Evolutionary conservation across 2,113 vertebrate genomes (phyloP).

Genomic region (Atlantisia rogersi): DNA sequence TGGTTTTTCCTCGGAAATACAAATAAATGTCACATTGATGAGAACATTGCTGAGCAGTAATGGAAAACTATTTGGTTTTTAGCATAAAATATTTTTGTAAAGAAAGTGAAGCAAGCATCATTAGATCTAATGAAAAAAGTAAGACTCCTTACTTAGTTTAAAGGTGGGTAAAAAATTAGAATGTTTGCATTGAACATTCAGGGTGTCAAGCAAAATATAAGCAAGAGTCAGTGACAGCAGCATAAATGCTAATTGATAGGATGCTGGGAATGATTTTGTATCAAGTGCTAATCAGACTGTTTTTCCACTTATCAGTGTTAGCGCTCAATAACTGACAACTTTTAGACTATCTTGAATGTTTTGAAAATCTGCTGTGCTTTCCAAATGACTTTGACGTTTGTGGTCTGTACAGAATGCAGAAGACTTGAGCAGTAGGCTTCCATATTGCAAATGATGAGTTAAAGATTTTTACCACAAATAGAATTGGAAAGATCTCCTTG

Average conservation of each 20-base stretch:
- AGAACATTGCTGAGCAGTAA: neutral
- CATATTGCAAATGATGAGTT: neutral
- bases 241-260: neutral
- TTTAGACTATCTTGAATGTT: neutral
- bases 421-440: neutral
- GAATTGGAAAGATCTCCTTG: neutral
- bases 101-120: neutral
- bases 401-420: neutral
- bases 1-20: neutral
- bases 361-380: neutral
- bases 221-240: neutral
- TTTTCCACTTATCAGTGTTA: neutral
- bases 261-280: conserved; percentile 15
- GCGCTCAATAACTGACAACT: neutral
- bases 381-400: neutral
- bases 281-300: neutral
- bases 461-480: fast-evolving
- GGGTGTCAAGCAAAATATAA: neutral
- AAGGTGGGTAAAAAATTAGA: neutral
- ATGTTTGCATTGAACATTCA: neutral
- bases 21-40: neutral
- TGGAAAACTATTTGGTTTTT: neutral
- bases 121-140: neutral
- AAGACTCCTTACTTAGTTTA: neutral
- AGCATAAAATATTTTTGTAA: neutral